Evolutionary conservation across 2,888 invertebrate genomes (phyloP).

Genomic region (Phortica okadai): DNA sequence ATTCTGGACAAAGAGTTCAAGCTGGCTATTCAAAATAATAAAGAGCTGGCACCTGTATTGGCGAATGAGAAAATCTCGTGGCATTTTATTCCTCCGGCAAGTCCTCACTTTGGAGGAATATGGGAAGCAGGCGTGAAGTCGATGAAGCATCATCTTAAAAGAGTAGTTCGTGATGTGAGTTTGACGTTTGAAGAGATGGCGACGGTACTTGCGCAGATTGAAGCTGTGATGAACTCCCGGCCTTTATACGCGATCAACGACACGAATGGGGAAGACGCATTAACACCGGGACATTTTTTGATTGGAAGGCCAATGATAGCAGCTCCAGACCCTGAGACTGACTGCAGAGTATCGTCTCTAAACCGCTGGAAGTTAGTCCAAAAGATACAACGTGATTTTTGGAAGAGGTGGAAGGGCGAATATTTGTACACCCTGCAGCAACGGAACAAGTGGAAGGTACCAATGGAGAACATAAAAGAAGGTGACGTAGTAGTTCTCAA

Average conservation of each 20-base stretch:
- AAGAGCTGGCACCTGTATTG: no score
- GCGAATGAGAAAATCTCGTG: neutral
- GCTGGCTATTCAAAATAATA: no score
- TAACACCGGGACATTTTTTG: conserved; percentile 9
- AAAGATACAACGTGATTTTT: neutral
- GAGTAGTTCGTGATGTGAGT: no score
- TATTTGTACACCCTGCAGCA: neutral
- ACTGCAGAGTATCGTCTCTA: neutral
- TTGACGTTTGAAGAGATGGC: neutral
- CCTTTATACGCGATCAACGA: neutral
- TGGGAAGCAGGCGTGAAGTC: no score
- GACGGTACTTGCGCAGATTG: neutral
- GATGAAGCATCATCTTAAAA: no score
- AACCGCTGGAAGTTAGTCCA: neutral
- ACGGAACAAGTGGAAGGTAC: neutral
- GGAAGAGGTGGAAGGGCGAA: neutral
- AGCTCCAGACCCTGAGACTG: neutral
- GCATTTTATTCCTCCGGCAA: no score
- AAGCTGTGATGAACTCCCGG: conserved; percentile 3
- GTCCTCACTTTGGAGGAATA: no score
- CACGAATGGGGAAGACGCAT: neutral
- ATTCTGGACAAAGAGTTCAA: neutral
- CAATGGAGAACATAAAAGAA: no score
- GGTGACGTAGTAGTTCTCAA: no score
- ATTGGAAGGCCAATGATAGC: neutral